Percentiles rank a stretch among this genome's conserved stretches.
Evolutionary conservation across 2,797 vertebrate genomes (phyloP).

Genomic region (Loriculus beryllinus): DNA sequence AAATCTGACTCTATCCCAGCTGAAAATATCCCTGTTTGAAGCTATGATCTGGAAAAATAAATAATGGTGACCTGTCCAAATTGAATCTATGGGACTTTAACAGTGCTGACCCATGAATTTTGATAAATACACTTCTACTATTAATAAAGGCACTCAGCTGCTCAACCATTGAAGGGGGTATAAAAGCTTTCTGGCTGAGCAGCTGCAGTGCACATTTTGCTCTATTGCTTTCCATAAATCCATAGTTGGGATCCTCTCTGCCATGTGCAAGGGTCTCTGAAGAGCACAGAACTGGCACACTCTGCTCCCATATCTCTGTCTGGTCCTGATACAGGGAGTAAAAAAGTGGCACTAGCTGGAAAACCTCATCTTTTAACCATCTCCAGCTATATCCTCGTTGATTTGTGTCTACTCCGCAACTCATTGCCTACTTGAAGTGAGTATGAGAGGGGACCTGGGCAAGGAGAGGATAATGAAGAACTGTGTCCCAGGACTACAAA

Average conservation of each 20-base stretch:
- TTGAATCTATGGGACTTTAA: conserved; percentile 8
- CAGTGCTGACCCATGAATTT: conserved; percentile 46
- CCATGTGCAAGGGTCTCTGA: background rate
- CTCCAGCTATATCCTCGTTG: background rate
- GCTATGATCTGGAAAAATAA: conserved; percentile 1
- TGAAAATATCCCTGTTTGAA: background rate
- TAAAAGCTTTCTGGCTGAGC: conserved; percentile 58
- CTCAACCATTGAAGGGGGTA: background rate
- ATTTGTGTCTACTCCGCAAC: background rate
- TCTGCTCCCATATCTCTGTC: background rate
- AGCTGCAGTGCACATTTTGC: conserved; percentile 30
- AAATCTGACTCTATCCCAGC: background rate
- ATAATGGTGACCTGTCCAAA: background rate
- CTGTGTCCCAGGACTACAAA: background rate
- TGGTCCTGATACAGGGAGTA: background rate
- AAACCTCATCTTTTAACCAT: background rate
- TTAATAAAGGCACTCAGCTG: conserved; percentile 51
- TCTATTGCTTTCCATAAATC: conserved; percentile 49
- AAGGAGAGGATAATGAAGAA: background rate
- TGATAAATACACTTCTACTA: conserved; percentile 34
- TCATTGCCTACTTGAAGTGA: background rate
- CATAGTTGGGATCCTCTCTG: conserved; percentile 1
- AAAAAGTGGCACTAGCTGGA: background rate
- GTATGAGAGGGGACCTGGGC: background rate
- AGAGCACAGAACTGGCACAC: background rate